Conservation (phyloP, 1,140 invertebrate genomes). For the Zaprionus nigranus region DNA sequence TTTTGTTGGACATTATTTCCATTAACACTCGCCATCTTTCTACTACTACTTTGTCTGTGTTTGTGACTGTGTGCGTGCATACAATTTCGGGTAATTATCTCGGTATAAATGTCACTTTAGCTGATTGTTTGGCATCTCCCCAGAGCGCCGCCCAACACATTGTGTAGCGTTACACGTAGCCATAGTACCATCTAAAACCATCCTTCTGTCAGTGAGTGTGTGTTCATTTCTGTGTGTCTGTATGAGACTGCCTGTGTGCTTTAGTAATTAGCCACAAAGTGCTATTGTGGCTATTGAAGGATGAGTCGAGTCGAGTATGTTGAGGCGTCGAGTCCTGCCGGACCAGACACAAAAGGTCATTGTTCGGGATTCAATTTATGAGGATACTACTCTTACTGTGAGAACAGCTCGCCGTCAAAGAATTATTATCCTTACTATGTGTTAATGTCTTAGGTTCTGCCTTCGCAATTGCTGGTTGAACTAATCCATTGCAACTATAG, state of each 20-base stretch:
- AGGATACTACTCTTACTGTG: conserved; percentile 21
- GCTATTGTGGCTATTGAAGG: conserved; percentile 24
- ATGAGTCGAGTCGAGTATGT: conserved; percentile 3
- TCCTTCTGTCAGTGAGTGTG: neutral
- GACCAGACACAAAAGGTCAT: conserved; percentile 37
- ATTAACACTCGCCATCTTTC: conserved; percentile 20
- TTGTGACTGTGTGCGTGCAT: conserved; percentile 21
- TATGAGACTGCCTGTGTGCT: conserved; percentile 36
- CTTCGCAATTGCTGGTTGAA: neutral
- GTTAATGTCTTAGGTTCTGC: neutral
- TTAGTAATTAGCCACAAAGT: conserved; percentile 68
- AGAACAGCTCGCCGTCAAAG: conserved; percentile 7
- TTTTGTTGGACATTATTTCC: conserved; percentile 18
- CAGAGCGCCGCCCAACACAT: conserved; percentile 1
- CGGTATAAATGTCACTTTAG: conserved; percentile 70
- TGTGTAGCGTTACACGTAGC: neutral
- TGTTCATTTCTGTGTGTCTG: neutral
- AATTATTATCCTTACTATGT: conserved; percentile 2
- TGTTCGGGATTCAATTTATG: conserved; percentile 27
- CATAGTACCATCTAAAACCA: neutral
- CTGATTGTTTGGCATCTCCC: conserved; percentile 59
- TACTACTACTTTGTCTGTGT: conserved; percentile 4
- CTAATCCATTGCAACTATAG: neutral
- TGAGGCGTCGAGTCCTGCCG: conserved; percentile 33
- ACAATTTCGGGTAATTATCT: conserved; percentile 69